Evolutionary conservation across 2,888 invertebrate species (phyloP).

Genomic region (Limnephilus marmoratus): DNA sequence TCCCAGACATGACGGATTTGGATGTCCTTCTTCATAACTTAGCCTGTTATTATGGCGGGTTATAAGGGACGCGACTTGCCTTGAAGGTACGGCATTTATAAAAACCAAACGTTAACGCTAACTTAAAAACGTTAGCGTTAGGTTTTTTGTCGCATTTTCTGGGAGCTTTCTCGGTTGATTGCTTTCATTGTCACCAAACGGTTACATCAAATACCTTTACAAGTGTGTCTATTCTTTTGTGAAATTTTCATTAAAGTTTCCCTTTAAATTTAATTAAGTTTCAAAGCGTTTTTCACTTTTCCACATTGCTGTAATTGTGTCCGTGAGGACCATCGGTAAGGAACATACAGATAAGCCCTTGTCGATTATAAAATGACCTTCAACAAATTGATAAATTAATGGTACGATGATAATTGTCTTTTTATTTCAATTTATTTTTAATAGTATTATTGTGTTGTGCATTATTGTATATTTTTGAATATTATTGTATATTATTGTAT

Average conservation of each 20-base stretch:
- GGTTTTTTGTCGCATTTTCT: neutral
- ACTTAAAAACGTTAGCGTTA: no score
- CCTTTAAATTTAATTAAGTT: neutral
- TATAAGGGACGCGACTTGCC: slow-evolving; percentile 43
- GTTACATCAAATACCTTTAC: slow-evolving; percentile 2
- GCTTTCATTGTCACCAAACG: neutral
- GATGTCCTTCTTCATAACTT: slow-evolving; percentile 43
- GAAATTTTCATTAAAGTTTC: neutral
- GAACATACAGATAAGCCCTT: neutral
- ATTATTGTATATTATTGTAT: no score
- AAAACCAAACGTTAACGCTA: neutral
- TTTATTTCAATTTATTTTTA: neutral
- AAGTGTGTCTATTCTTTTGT: neutral
- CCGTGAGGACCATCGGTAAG: neutral
- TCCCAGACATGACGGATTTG: slow-evolving; percentile 49
- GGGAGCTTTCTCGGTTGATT: neutral
- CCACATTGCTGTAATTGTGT: neutral
- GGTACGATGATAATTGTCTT: neutral
- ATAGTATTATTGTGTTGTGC: no score
- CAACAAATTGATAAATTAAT: no score
- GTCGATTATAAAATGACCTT: neutral
- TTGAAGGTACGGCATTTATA: slow-evolving; percentile 32
- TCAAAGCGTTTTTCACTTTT: neutral
- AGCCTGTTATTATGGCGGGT: slow-evolving; percentile 24
- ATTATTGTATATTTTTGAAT: no score